These are phyloP conservation scores for Oreochromis aureus DNA, from an alignment of 2,113 vertebrate genomes.

Conservation along the genomic window DNA sequence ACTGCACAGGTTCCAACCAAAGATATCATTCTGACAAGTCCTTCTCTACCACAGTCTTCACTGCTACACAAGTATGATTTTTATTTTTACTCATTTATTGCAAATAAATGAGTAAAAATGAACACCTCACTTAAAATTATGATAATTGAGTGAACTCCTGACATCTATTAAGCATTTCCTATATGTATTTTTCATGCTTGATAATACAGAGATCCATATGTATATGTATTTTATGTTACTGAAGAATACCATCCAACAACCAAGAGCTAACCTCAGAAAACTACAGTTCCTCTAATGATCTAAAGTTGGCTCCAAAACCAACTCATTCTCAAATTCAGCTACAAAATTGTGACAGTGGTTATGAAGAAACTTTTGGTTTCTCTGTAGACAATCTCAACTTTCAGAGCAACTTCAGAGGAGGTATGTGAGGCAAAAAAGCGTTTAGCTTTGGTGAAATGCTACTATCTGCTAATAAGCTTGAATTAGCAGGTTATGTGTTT, in stretches of 20 bases:
- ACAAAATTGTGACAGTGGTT: background rate
- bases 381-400: background rate
- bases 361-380: background rate
- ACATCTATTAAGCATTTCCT: background rate
- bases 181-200: background rate
- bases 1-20: background rate
- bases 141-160: background rate
- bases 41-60: background rate
- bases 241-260: background rate
- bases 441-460: background rate
- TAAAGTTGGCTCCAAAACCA: background rate
- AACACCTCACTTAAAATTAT: background rate
- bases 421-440: background rate
- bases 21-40: background rate
- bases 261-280: background rate
- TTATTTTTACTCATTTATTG: background rate
- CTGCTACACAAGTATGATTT: background rate
- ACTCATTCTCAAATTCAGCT: background rate
- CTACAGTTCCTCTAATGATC: background rate
- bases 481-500: background rate
- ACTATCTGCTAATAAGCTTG: background rate
- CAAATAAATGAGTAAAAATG: background rate
- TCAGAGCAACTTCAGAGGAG: background rate
- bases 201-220: background rate
- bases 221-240: background rate